Conservation (phyloP, 2,113 vertebrate genomes). For the Atherinomorus stipes region DNA sequence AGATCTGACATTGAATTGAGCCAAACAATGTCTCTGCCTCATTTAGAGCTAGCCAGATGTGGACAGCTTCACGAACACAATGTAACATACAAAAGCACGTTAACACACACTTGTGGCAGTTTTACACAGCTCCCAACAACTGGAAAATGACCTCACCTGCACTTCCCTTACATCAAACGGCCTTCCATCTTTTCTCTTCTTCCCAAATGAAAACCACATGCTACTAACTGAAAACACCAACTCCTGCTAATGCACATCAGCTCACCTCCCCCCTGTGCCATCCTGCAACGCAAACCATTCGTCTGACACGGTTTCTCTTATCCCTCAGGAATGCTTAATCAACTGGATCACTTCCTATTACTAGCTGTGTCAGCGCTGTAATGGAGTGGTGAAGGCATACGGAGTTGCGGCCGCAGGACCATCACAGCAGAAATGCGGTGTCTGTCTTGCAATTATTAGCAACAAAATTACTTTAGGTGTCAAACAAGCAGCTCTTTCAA, state of each 20-base stretch:
- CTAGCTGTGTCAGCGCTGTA: constrained; percentile 34
- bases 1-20: constrained; percentile 12
- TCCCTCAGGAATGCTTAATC: constrained; percentile 19
- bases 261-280: constrained; percentile 29
- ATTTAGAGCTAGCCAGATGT: constrained; percentile 52
- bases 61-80: constrained; percentile 24
- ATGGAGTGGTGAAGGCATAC: constrained; percentile 29
- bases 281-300: constrained; percentile 36
- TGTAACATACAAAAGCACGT: constrained; percentile 19
- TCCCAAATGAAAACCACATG: constrained; percentile 76
- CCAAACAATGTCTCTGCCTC: constrained; percentile 44
- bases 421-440: constrained; percentile 18
- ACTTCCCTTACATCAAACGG: constrained; percentile 78
- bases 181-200: constrained; percentile 73
- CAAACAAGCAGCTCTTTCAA: constrained; percentile 23
- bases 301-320: constrained; percentile 28
- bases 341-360: constrained; percentile 56
- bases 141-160: constrained; percentile 82
- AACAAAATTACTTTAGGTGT: constrained; percentile 26
- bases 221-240: constrained; percentile 62
- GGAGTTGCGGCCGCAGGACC: constrained; percentile 26
- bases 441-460: constrained; percentile 31
- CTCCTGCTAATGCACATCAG: constrained; percentile 46
- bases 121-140: constrained; percentile 50
- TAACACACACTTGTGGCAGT: constrained; percentile 22